Conservation (phyloP, 2,797 vertebrate species). For the Pipistrellus pipistrellus region DNA sequence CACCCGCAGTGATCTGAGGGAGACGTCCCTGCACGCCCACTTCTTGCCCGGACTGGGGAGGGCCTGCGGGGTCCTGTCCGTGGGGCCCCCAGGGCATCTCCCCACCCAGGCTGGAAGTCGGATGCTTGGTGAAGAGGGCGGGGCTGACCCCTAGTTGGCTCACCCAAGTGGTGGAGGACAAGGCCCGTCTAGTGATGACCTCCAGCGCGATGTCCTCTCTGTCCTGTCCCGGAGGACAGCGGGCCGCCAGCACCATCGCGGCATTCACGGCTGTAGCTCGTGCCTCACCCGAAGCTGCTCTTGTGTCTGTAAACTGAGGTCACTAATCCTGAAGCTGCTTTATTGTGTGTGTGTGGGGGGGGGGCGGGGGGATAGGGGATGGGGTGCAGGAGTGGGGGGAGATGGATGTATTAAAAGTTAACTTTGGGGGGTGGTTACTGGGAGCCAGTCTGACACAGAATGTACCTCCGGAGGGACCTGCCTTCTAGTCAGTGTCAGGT, state of each 20-base stretch:
- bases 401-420: background rate
- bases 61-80: too few relatives aligned
- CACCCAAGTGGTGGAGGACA: background rate
- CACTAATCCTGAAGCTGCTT: background rate
- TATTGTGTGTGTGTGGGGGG: too few relatives aligned
- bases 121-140: background rate
- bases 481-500: background rate
- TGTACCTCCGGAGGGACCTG: background rate
- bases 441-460: background rate
- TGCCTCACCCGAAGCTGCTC: background rate
- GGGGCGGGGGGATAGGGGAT: too few relatives aligned
- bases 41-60: too few relatives aligned
- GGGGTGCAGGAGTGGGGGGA: too few relatives aligned
- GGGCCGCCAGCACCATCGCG: too few relatives aligned
- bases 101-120: background rate
- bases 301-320: background rate
- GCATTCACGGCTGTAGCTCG: fast-evolving
- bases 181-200: background rate
- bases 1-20: too few relatives aligned
- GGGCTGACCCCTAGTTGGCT: background rate
- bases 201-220: background rate
- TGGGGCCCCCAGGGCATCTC: background rate
- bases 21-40: too few relatives aligned
- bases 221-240: background rate
- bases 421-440: background rate